Percentiles rank a stretch among this genome's conserved stretches.
phyloP scores from a whole-genome alignment of 2,113 vertebrate genomes.

The Eurystomus gularis region DNA sequence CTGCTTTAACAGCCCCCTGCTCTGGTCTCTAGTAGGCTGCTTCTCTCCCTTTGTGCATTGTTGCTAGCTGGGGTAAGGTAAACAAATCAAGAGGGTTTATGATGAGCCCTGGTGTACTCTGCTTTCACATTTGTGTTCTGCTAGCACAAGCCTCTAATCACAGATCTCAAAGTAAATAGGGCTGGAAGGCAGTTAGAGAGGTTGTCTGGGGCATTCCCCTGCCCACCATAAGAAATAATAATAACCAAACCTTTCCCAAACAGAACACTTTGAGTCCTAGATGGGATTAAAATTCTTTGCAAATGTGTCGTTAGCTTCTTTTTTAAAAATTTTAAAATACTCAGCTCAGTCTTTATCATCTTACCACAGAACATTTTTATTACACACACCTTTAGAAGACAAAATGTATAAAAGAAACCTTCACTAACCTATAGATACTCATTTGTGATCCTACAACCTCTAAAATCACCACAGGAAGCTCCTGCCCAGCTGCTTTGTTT shows the following conservation, averaged over 20 bases:
- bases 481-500: not conserved
- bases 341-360: not conserved
- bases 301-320: not conserved
- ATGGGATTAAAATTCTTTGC: not conserved
- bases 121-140: not conserved
- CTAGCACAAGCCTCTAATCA: not conserved
- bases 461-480: fast-evolving
- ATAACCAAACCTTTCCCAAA: not conserved
- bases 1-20: not conserved
- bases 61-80: not conserved
- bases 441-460: not conserved
- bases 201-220: not conserved
- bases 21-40: not conserved
- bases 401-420: not conserved
- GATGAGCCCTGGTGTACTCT: not conserved
- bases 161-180: not conserved
- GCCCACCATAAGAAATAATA: not conserved
- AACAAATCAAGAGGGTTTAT: constrained; percentile 10
- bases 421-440: not conserved
- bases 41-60: not conserved
- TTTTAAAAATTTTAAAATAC: not conserved
- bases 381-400: not conserved
- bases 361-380: not conserved
- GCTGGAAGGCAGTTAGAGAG: not conserved
- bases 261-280: not conserved